phyloP scores from a whole-genome alignment of 2,113 vertebrate species.

The Grus americana region DNA sequence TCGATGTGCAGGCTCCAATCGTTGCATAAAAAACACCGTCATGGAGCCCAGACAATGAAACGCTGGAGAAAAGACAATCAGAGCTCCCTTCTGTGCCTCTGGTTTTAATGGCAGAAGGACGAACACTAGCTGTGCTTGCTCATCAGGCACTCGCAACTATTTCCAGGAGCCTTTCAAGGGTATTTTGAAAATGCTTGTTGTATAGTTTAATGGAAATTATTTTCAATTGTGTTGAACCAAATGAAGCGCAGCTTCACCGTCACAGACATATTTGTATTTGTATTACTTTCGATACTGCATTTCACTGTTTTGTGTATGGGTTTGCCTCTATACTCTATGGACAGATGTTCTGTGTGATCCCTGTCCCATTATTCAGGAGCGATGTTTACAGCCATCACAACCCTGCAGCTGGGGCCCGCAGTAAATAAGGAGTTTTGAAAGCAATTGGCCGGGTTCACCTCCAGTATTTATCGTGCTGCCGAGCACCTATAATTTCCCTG shows the following conservation, averaged over 20 bases:
- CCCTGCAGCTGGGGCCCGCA: neutral
- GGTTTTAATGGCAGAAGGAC: neutral
- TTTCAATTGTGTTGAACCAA: neutral
- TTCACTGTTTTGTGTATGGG: neutral
- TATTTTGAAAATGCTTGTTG: neutral
- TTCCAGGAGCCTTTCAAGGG: neutral
- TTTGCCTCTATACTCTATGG: neutral
- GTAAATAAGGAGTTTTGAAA: neutral
- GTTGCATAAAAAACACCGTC: neutral
- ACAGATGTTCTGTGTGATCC: neutral
- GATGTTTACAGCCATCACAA: neutral
- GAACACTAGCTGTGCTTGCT: neutral
- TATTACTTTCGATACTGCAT: rapidly evolving
- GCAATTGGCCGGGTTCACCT: neutral
- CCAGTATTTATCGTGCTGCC: neutral
- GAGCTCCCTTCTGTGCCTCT: rapidly evolving
- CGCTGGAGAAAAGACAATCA: neutral
- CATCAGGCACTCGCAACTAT: neutral
- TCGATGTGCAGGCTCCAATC: neutral
- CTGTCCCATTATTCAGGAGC: neutral
- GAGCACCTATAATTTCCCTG: conserved; percentile 28
- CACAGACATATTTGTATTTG: neutral
- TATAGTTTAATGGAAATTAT: neutral
- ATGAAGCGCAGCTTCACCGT: rapidly evolving
- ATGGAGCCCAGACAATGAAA: neutral